phyloP scores from a whole-genome alignment of 1,140 invertebrate genomes.

The Paraescarpia echinospica region DNA sequence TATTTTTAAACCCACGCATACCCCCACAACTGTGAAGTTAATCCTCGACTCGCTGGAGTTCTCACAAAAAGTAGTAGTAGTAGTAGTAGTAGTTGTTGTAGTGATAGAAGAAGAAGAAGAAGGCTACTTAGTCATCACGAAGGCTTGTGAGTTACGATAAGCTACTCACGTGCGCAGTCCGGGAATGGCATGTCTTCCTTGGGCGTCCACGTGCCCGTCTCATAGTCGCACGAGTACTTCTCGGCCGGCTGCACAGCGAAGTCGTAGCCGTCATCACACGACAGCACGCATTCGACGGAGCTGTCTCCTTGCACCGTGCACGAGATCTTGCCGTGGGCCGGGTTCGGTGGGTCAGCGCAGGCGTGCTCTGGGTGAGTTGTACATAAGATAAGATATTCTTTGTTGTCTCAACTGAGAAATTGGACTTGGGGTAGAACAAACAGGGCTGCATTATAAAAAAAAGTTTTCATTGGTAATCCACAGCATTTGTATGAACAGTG shows the following conservation, averaged over 20 bases:
- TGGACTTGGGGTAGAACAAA: too few species aligned
- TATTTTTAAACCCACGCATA: too few species aligned
- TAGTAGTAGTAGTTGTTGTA: too few species aligned
- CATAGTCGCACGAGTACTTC: constrained; percentile 61
- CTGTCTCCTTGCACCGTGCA: constrained; percentile 61
- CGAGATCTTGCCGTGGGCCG: constrained; percentile 63
- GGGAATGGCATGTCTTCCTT: constrained; percentile 59
- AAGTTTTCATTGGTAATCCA: not conserved
- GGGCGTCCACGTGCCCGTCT: constrained; percentile 58
- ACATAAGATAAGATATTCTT: too few species aligned
- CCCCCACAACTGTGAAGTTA: too few species aligned
- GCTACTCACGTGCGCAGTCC: constrained; percentile 65
- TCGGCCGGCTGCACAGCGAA: constrained; percentile 61
- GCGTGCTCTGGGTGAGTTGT: constrained; percentile 58
- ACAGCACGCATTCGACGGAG: constrained; percentile 62
- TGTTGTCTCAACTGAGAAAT: too few species aligned
- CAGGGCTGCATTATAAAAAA: too few species aligned
- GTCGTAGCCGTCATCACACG: constrained; percentile 67
- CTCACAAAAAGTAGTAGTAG: too few species aligned
- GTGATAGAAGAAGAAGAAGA: too few species aligned
- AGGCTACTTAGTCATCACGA: not conserved
- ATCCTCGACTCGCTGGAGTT: too few species aligned
- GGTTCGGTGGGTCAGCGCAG: constrained; percentile 63
- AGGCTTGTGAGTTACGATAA: not conserved
- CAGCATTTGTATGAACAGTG: not conserved